Base-by-base conservation (phyloP, 2,888 invertebrate genomes). In the Sisyra nigra region DNA sequence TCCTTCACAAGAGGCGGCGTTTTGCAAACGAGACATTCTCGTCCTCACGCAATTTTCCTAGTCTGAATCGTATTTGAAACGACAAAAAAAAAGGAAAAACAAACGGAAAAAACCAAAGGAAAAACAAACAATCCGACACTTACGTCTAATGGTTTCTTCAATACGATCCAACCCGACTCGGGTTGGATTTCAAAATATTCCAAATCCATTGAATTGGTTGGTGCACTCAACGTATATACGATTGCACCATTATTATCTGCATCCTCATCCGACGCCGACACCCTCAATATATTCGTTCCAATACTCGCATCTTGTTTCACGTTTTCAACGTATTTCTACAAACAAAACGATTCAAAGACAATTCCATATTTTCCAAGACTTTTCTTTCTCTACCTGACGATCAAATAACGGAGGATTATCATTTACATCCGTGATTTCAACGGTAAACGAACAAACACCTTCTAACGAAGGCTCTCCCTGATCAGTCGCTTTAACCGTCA, bases 361-460 rank as follows among this genome's bases (percentile, higher is more conserved):
- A 31, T 14, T 31, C 15, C 13, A 32, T 30, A 15, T 33, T 34
- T 7, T 31, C 10, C 14, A 32, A 11, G 40, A 41, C 29, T 19
- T n/a, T 34, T 35, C 34, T 30, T 31, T 43, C n/a, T 17, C 8
- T 72, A 89, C 91, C 79, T 92, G 92, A 69, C 92, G 74, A 67
- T 92, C 92, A 63, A 93, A 93, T 41, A 92, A 66, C 7, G 92
- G 92, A 6, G 92, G 91, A 64, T 96, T 96, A 61, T 97, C 97
- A 58, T 97, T 98, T 36, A 93, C 89, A 62, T 97, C 97, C 2
- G 91, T 91, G 42, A 97, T 92, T 69, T 93, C 93, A 38, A 94
- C 94, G 11, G 92, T 93, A 61, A 98, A 97, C 6, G 96, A 96
- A 63, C 98, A 98, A 50, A 96, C 94, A 18, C 96, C 94, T 64